A percentile compares a stretch with the other conserved stretches of the same genome.
These are phyloP conservation scores for Agapornis roseicollis DNA, from an alignment of 2,113 vertebrate species.

Conservation along the genomic window DNA sequence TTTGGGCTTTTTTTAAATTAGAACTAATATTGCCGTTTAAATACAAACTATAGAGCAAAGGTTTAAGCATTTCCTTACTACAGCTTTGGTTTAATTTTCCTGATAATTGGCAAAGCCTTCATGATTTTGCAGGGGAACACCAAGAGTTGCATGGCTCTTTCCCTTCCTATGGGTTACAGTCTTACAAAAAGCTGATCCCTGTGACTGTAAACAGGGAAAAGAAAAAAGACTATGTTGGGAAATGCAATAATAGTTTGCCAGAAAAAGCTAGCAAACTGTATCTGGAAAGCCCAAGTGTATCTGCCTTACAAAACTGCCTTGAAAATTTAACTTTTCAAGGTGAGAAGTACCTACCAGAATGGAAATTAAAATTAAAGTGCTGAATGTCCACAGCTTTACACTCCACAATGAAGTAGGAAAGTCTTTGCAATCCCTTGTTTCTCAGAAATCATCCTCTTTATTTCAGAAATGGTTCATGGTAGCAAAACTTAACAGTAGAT, in stretches of 20 bases:
- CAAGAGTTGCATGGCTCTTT: background rate
- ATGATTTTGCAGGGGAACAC: background rate
- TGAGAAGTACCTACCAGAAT: background rate
- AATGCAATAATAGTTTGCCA: constrained; percentile 8
- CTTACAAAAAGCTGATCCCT: background rate
- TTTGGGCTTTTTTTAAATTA: background rate
- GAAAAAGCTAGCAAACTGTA: background rate
- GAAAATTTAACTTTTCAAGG: constrained; percentile 21
- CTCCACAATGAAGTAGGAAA: background rate
- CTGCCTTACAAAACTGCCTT: background rate
- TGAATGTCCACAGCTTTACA: background rate
- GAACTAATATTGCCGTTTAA: background rate
- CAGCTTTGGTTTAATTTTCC: background rate
- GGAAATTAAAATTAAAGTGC: constrained; percentile 15
- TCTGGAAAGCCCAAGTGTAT: background rate
- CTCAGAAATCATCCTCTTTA: background rate
- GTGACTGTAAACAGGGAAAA: constrained; percentile 2
- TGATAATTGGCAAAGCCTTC: background rate
- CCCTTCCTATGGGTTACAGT: background rate
- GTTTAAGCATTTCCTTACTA: background rate
- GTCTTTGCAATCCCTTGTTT: background rate
- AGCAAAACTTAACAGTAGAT: background rate
- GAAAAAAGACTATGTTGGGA: background rate
- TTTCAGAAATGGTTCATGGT: background rate
- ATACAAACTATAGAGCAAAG: background rate